These are phyloP conservation scores for Galeopterus variegatus DNA, from an alignment of 2,113 vertebrate species.

Conservation along the genomic window DNA sequence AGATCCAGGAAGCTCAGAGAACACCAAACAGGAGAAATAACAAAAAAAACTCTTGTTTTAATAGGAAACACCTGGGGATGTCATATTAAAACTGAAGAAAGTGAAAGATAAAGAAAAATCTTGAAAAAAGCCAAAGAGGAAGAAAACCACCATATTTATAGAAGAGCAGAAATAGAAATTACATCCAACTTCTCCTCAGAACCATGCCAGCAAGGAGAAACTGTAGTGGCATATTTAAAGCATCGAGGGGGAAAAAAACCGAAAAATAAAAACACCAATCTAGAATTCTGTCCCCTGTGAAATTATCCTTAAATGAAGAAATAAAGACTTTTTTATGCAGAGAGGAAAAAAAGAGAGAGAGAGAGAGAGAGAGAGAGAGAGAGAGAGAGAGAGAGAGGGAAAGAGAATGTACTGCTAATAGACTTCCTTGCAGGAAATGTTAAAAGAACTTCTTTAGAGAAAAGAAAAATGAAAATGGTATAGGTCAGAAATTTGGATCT, in stretches of 20 bases:
- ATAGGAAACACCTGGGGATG: not conserved
- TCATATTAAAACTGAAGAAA: not conserved
- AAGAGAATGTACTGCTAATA: not conserved
- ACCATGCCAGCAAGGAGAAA: not conserved
- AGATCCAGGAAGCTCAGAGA: not conserved
- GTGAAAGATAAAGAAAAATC: not conserved
- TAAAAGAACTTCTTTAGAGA: not conserved
- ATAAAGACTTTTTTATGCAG: not conserved
- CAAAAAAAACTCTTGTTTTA: not conserved
- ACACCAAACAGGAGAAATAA: not conserved
- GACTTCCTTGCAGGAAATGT: not conserved
- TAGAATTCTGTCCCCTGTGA: not conserved
- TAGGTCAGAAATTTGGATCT: not conserved
- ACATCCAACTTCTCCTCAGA: not conserved
- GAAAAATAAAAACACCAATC: not conserved
- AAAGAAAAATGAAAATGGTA: not conserved
- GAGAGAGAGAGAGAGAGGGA: no score
- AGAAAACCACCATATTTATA: not conserved
- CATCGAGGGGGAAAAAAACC: not conserved
- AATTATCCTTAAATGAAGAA: not conserved
- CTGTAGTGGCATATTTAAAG: not conserved
- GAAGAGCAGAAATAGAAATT: not conserved
- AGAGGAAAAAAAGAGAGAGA: no score
- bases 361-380: no score
- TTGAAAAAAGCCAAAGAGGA: not conserved